phyloP scores from a whole-genome alignment of 2,113 vertebrate genomes.

The Nothoprocta perdicaria region DNA sequence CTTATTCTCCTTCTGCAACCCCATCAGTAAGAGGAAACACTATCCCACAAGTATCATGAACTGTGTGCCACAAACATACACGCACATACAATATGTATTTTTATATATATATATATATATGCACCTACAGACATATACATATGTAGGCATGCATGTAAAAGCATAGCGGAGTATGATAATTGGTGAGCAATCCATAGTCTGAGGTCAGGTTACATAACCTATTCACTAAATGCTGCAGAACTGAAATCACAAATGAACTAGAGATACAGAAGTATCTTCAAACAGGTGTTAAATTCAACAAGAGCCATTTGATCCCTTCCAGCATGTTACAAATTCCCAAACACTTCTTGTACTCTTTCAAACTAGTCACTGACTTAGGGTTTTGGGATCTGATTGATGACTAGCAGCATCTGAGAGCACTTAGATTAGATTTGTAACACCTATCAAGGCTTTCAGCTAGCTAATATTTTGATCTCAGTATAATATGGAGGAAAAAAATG shows the following conservation, averaged over 20 bases:
- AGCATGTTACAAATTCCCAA: neutral
- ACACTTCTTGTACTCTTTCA: neutral
- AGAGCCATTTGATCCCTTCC: neutral
- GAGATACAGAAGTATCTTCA: neutral
- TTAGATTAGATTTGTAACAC: neutral
- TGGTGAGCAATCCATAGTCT: neutral
- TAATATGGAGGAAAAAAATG: neutral
- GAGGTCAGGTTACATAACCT: constrained; percentile 24
- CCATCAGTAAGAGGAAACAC: neutral
- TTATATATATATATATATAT: no score
- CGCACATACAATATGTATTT: no score
- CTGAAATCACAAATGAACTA: constrained; percentile 4
- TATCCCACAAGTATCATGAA: neutral
- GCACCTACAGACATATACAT: no score
- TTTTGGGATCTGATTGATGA: neutral
- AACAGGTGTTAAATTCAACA: constrained; percentile 12
- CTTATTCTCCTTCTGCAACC: neutral
- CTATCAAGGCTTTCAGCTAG: neutral
- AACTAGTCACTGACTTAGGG: neutral
- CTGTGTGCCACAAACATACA: neutral
- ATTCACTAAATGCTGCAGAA: constrained; percentile 6
- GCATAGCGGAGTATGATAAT: neutral
- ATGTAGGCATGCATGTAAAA: neutral
- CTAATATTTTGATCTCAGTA: neutral
- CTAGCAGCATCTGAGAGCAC: neutral